Base-by-base conservation (phyloP, 2,113 vertebrate genomes). In the Todiramphus saurophagus region DNA sequence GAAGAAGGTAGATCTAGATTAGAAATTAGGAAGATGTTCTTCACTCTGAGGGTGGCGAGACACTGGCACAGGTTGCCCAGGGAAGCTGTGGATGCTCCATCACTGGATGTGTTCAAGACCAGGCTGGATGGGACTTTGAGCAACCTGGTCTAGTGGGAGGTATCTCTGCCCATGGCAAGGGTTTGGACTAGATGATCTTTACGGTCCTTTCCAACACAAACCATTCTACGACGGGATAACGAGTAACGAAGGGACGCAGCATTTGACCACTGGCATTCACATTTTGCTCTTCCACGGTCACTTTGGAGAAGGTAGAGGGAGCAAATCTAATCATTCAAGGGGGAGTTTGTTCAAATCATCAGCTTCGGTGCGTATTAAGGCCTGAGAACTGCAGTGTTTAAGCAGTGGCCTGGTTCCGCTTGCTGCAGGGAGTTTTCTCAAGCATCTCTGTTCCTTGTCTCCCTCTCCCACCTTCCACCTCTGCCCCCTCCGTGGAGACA, bases 261-360 rank as follows among this genome's bases (percentile, higher is more conserved):
- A 13, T 82, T n/a, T 60, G 39, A n/a, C 41, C 33, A n/a, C 2
- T 10, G 27, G 6, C 41, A 68, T 66, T 73, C 70, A 31, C 7
- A 2, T 39, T 67, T 87, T 50, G 41, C 44, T 76, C 16, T 58
- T 46, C 25, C 43, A 79, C 15, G 27, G 7, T 19, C 43, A 16
- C 37, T 4, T 0, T 39, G 63, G 69, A 70, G 50, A 64, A 53
- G 14, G 37, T 0, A 17, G 4, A 0, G 0, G 39, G 31, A 73
- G 11, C 11, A 77, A 72, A 78, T 18, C 10, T 12, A 39, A 66
- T 33, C 5, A 25, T 59, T 59, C 58, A 17, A 55, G n/a, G 4
- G 19, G 6, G 8, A 5, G 18, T 66, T 56, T 50, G 30, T 37
- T 55, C 1, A 1, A 50, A 82, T 21, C 35, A 30, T 44, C 39